Conservation (phyloP, 1,140 invertebrate species). For the Anoplolepis gracilipes region DNA sequence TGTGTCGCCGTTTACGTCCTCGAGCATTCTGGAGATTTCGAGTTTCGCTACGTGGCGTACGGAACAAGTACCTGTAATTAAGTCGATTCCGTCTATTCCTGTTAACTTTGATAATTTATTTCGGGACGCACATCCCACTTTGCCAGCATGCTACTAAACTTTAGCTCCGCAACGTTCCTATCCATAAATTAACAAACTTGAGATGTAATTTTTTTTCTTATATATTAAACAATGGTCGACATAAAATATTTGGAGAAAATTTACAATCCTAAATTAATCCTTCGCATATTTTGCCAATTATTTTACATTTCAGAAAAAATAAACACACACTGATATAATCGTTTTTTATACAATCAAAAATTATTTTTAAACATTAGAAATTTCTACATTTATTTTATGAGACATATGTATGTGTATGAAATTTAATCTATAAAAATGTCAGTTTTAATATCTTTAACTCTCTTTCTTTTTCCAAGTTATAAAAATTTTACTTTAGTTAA, state of each 20-base stretch:
- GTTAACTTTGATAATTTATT: constrained; percentile 57
- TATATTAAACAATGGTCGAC: neutral
- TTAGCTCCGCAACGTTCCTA: neutral
- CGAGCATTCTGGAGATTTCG: constrained; percentile 49
- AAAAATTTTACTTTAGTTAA: neutral
- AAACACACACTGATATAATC: neutral
- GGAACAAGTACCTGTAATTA: constrained; percentile 53
- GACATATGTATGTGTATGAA: too few species aligned
- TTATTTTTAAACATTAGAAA: neutral
- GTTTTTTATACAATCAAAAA: neutral
- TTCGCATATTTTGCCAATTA: neutral
- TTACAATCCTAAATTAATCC: neutral
- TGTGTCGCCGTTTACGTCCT: constrained; percentile 33
- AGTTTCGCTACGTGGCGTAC: constrained; percentile 47
- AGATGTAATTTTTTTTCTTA: neutral
- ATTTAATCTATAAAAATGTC: too few species aligned
- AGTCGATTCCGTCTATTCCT: constrained; percentile 55
- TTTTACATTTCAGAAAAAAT: neutral
- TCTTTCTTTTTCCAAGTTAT: neutral
- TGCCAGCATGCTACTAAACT: neutral
- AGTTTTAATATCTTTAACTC: neutral
- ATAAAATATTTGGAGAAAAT: neutral
- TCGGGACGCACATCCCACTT: neutral
- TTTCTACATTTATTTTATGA: neutral
- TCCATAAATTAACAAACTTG: neutral